Percentiles rank a stretch among this genome's conserved stretches.
Conservation (phyloP, 1,140 invertebrate species). For the Papilio machaon region DNA sequence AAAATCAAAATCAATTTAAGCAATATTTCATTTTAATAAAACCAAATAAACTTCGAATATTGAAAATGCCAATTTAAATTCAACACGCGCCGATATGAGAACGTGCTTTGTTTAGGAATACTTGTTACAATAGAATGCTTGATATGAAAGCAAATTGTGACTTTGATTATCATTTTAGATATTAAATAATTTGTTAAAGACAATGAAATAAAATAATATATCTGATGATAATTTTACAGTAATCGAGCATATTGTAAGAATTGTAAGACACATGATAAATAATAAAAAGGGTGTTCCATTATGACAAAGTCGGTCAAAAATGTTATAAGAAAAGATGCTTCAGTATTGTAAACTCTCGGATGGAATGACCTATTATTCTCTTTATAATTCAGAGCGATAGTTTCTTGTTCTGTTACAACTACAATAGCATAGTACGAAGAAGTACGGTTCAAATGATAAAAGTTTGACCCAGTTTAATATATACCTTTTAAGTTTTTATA, state of each 20-base stretch:
- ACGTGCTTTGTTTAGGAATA: conserved; percentile 26
- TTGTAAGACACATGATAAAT: neutral
- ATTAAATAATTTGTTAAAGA: neutral
- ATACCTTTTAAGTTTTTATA: neutral
- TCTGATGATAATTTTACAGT: neutral
- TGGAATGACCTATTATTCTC: neutral
- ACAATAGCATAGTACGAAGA: conserved; percentile 14
- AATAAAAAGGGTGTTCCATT: no score
- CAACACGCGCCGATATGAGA: neutral
- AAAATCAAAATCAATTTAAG: conserved; percentile 19
- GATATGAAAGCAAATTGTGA: conserved; percentile 13
- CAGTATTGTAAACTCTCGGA: neutral
- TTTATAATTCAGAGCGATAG: conserved; percentile 8
- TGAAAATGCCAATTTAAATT: conserved; percentile 21
- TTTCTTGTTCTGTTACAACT: conserved; percentile 21
- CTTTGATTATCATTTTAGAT: conserved; percentile 7
- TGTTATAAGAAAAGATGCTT: neutral
- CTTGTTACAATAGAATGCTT: conserved; percentile 5
- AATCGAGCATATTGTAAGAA: neutral
- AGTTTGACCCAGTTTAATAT: conserved; percentile 16
- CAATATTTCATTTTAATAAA: conserved; percentile 21
- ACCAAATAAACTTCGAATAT: conserved; percentile 18
- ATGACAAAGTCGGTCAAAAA: neutral
- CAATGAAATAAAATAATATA: neutral
- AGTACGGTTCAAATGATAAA: conserved; percentile 14